Evolutionary conservation across 2,888 invertebrate genomes (phyloP), one percentile per base, ranked within the genome.

Genomic region (Drosophila demipolita): DNA sequence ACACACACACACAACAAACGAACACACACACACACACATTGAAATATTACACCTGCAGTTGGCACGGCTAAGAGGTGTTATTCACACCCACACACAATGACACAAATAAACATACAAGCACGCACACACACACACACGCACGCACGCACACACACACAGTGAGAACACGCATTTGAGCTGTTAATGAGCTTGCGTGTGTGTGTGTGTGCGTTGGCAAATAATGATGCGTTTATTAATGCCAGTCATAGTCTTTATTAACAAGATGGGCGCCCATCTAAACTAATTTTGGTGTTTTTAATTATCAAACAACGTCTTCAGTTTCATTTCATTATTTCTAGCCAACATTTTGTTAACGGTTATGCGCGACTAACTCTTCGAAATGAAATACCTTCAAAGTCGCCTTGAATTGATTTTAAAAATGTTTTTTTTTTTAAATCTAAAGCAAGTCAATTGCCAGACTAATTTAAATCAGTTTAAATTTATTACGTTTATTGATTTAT

Each of bases 31-130:
- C 71, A 83, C 69, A 66, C 62, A 65, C 80, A 84, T 84, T 87
- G 78, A 89, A 89, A 89, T 86, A 86, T 86, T 87, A 89, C 90
- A 86, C 86, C 85, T 86, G 85, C 90, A 84, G 84, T 87, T 89
- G 87, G 71, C 72, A 82, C 59, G 35, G 55, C 62, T 67, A 66
- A 66, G 72, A 55, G 52, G 74, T 40, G 66, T 75, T 80, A 64
- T 75, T 77, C 78, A 58, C 79, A 58, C 75, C 69, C 65, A 78
- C 74, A 48, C 63, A 66, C 66, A 66, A 62, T 67, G 63, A 66
- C 82, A 78, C 72, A 87, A 68, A 70, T 57, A 67, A 67, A 60
- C 69, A 77, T 66, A 66, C 66, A 68, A 66, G 35, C 50, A 57
- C 61, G 60, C 66, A 38, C 67, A 58, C 65, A 32, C 15, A 52